Evolutionary conservation across 2,113 vertebrate genomes (phyloP), one percentile per base, ranked within the genome.

Genomic region (Nymphicus hollandicus): DNA sequence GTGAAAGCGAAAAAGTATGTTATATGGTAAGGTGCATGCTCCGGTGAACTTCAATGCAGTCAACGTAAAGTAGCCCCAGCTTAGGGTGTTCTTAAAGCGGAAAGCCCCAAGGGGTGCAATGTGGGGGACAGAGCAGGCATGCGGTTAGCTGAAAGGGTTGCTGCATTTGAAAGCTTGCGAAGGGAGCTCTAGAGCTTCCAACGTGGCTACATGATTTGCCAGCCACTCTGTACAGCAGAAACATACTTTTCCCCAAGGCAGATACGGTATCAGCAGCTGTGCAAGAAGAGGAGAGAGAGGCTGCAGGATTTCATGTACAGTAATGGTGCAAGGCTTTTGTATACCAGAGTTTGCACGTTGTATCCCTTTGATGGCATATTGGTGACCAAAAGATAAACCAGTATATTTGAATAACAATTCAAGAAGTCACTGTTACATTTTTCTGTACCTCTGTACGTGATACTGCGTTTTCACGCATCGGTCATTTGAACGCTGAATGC

Each of bases 181-280:
- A 88, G 74, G 88, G 68, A 93, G 69, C 93, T 74, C 71, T 63
- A 31, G 89, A 77, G 58, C 56, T 91, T 76, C 87, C 66, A 29
- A 37, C 63, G 82, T 18, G 49, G 73, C 76, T 91, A 87, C 73
- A 7, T 76, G 69, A 77, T 49, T 95, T 83, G 71, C 90, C 90
- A 83, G 80, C 76, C 85, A 86, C 86, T 93, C 88, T 88, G 92
- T 92, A 91, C 80, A 92, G 96, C 83, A 93, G 88, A 87, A 85
- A 86, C 46, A 25, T 35, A 53, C 64, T 77, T 81, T 83, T 86
- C 8, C 11, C 77, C 73, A 56, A 83, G 46, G 77, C 7, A 2
- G 55, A 15, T 76, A 71, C 47, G 82, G 90, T 50, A 52, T 68
- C 69, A 52, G 86, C 93, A 92, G 90, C 95, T 86, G 56, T 81